Percentiles rank a stretch among this genome's conserved stretches.
These are phyloP conservation scores for Caenorhabditis latens DNA, from an alignment of 1,140 invertebrate genomes.

Conservation along the genomic window DNA sequence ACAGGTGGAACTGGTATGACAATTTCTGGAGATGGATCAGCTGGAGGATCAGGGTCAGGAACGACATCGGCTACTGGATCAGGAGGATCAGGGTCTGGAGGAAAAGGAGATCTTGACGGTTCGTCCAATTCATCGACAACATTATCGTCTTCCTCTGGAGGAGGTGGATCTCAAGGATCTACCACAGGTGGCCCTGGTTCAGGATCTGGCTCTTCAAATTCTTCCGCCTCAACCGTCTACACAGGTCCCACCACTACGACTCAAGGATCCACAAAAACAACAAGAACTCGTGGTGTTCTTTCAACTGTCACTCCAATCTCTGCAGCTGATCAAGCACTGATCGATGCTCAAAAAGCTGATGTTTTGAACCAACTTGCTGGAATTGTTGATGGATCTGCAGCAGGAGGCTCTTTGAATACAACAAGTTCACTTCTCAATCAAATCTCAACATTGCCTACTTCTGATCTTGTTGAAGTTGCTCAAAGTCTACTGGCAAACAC, in stretches of 20 bases:
- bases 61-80: not conserved
- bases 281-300: not conserved
- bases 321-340: not conserved
- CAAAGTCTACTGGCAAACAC: constrained; percentile 22
- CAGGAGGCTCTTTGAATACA: not conserved
- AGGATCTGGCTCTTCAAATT: not conserved
- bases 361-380: constrained; percentile 1
- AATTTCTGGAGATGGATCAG: not conserved
- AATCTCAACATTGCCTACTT: not conserved
- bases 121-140: not conserved
- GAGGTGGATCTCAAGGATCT: not conserved
- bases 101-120: not conserved
- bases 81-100: not conserved
- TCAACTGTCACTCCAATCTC: constrained; percentile 4
- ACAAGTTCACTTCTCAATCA: constrained; percentile 31
- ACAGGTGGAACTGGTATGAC: not conserved
- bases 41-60: not conserved
- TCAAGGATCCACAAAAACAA: constrained; percentile 28
- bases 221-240: not conserved
- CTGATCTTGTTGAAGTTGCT: constrained; percentile 39
- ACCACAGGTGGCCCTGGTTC: constrained; percentile 1
- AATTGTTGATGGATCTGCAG: constrained; percentile 18
- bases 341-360: constrained; percentile 23
- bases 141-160: not conserved
- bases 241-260: not conserved